These are phyloP conservation scores for Machimus atricapillus DNA, from an alignment of 2,888 invertebrate species.

Conservation along the genomic window DNA sequence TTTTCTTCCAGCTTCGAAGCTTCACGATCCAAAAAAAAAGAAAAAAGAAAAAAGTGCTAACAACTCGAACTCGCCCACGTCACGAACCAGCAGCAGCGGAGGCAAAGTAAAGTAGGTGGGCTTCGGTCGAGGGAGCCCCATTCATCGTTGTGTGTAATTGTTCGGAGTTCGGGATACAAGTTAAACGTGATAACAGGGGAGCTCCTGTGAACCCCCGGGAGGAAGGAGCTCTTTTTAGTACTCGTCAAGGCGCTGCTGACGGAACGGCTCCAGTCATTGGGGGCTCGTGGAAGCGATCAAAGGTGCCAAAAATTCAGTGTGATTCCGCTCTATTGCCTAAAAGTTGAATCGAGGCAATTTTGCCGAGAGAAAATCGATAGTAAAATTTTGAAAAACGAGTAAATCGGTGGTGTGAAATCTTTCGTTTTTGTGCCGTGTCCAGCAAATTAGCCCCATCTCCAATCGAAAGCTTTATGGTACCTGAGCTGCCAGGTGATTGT, in stretches of 20 bases:
- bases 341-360: background rate
- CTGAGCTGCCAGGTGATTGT: background rate
- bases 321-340: background rate
- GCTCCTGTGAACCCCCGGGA: background rate
- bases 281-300: background rate
- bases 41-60: background rate
- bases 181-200: background rate
- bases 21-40: background rate
- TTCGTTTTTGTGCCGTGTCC: background rate
- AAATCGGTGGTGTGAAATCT: background rate
- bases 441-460: background rate
- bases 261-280: background rate
- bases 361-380: background rate
- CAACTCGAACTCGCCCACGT: background rate
- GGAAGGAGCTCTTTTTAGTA: background rate
- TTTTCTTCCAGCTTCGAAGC: background rate
- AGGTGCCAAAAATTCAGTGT: background rate
- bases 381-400: background rate
- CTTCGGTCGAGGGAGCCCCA: background rate
- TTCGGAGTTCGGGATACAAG: background rate
- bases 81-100: background rate
- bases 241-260: background rate
- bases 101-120: background rate
- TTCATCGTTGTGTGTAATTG: conserved; percentile 1
- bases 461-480: background rate